Base-by-base conservation (phyloP, 2,797 vertebrate species). In the Pseudocheirus occidentalis region DNA sequence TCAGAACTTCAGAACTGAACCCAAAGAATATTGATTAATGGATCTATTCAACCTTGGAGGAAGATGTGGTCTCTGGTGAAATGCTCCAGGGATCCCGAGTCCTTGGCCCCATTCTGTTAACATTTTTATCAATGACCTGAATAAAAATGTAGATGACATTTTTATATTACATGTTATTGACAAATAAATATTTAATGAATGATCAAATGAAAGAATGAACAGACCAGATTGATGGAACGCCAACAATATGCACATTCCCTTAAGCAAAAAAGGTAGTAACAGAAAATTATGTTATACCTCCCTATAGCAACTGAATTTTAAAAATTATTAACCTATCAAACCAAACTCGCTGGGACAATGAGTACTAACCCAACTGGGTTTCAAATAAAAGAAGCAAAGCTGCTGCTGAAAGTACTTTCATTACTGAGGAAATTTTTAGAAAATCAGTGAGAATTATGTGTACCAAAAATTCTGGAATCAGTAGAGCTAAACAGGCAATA, bases 341-440 rank as follows among this genome's bases (percentile, higher is more conserved):
- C 1, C 62, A 18, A 73, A 73, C 34, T 73, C 62, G 24, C 66
- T 40, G 66, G n/a, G n/a, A 40, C 24, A 59, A 55, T 52, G 50
- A 81, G 31, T 92, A 11, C 5, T 57, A 59, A 53, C 2, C 34
- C 28, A 55, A 28, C 34, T 59, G 50, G 89, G 28, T 14, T 66
- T 52, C 46, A 50, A 57, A 92, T 21, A 34, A 91, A 91, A 91
- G 34, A 93, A 58, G 27, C 90, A 95, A 93, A 90, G 34, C 34
- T 46, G 9, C 54, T 56, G 40, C 28, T 96, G 94, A 81, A n/a
- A 11, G 58, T 62, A 87, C 55, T 29, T 93, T 90, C 46, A 81
- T 94, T 58, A 62, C 13, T 54, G 14, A 6, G 31, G 56, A 53
- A 91, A 92, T 59, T 81, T 55, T 21, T 95, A 92, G 91, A 53